Evolutionary conservation across 1,140 invertebrate genomes (phyloP).

Genomic region (Parasteatoda tepidariorum): DNA sequence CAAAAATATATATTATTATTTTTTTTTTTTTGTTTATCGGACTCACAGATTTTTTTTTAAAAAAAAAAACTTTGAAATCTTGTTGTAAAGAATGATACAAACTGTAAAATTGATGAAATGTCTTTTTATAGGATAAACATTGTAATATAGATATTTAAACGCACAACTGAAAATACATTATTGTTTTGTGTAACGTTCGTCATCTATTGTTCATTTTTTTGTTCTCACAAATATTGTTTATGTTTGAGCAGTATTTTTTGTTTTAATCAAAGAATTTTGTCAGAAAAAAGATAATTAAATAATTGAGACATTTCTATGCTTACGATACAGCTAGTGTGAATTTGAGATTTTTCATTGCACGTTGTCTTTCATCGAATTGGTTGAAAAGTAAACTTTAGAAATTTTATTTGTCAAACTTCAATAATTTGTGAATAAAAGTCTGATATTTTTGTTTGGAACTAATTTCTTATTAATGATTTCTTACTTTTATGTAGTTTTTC

Average conservation of each 20-base stretch:
- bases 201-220: slow-evolving; percentile 35
- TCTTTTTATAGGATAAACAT: slow-evolving; percentile 38
- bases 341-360: slow-evolving; percentile 38
- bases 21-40: not conserved
- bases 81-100: not conserved
- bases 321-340: not conserved
- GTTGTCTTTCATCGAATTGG: slow-evolving; percentile 44
- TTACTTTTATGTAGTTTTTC: no score
- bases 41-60: no score
- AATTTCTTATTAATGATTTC: not conserved
- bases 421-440: slow-evolving; percentile 49
- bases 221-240: slow-evolving; percentile 30
- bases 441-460: slow-evolving; percentile 54
- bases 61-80: not conserved
- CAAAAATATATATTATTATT: not conserved
- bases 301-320: slow-evolving; percentile 21
- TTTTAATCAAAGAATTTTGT: not conserved
- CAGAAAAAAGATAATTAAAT: not conserved
- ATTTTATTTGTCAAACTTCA: slow-evolving; percentile 33
- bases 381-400: slow-evolving; percentile 14
- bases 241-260: slow-evolving; percentile 54
- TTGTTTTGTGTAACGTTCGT: slow-evolving; percentile 50
- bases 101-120: not conserved
- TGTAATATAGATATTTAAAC: slow-evolving; percentile 59
- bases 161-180: slow-evolving; percentile 49